phyloP scores from a whole-genome alignment of 2,888 invertebrate species.

The Limenitis camilla region DNA sequence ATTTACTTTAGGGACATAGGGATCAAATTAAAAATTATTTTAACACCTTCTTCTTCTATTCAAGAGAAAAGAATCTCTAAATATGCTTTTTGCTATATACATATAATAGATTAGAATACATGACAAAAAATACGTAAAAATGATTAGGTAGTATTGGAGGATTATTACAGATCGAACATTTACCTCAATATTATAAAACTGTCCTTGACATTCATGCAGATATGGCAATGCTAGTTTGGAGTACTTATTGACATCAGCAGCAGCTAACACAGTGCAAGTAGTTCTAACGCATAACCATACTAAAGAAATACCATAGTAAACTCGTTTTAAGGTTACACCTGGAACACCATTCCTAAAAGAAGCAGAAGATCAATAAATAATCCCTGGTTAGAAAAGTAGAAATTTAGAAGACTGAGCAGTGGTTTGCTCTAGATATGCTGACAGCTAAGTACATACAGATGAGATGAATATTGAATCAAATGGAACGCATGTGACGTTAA shows the following conservation, averaged over 20 bases:
- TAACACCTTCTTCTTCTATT: too few relatives aligned
- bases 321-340: constrained; percentile 49
- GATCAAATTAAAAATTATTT: too few relatives aligned
- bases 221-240: constrained; percentile 64
- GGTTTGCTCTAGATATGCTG: too few relatives aligned
- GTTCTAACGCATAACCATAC: constrained; percentile 74
- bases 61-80: too few relatives aligned
- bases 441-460: background rate
- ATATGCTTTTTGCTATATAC: too few relatives aligned
- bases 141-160: too few relatives aligned
- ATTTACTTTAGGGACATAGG: too few relatives aligned
- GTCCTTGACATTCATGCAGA: constrained; percentile 61
- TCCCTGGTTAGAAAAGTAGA: too few relatives aligned
- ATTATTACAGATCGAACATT: background rate
- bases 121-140: too few relatives aligned
- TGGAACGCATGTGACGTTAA: background rate
- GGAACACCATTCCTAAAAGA: constrained; percentile 36
- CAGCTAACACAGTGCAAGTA: constrained; percentile 72
- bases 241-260: constrained; percentile 71
- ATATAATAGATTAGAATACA: too few relatives aligned
- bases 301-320: constrained; percentile 77
- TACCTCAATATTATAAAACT: constrained; percentile 75
- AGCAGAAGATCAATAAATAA: background rate
- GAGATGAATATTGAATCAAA: too few relatives aligned
- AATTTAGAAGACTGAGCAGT: too few relatives aligned